Conservation (phyloP, 2,797 vertebrate genomes). For the Anisognathus igniventris region DNA sequence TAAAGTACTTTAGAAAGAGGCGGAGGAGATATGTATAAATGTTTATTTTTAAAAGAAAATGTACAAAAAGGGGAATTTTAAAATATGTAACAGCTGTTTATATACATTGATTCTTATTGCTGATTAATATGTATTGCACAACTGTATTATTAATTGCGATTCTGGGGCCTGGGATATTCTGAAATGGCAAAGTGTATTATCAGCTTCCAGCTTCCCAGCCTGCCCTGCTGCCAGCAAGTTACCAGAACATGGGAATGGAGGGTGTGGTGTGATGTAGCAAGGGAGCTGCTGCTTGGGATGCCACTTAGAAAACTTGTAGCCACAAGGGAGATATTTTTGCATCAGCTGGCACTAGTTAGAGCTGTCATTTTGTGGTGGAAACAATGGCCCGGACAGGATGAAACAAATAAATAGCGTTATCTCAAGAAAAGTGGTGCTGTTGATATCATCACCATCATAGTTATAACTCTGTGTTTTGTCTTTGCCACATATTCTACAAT, state of each 20-base stretch:
- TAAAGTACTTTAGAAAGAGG: constrained; percentile 81
- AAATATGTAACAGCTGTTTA: constrained; percentile 85
- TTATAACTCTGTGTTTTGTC: constrained; percentile 66
- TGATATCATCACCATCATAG: constrained; percentile 69
- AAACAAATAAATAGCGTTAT: constrained; percentile 55
- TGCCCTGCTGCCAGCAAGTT: constrained; percentile 66
- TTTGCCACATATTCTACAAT: constrained; percentile 71
- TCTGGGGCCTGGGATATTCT: constrained; percentile 67
- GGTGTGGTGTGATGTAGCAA: neutral
- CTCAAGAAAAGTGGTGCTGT: constrained; percentile 74
- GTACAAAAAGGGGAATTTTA: constrained; percentile 85
- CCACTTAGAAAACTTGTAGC: neutral
- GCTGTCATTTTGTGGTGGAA: neutral
- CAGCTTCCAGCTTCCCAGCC: constrained; percentile 61
- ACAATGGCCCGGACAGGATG: neutral
- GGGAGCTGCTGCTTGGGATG: constrained; percentile 1
- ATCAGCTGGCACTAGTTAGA: constrained; percentile 34
- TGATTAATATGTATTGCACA: constrained; percentile 86
- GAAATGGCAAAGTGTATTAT: constrained; percentile 51
- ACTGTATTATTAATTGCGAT: constrained; percentile 67
- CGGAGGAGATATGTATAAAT: constrained; percentile 80
- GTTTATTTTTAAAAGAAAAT: constrained; percentile 79
- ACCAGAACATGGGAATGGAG: constrained; percentile 52
- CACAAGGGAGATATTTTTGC: neutral
- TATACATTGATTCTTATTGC: constrained; percentile 88